Evolutionary conservation across 2,113 vertebrate species (phyloP).

Genomic region (Marmota monax): DNA sequence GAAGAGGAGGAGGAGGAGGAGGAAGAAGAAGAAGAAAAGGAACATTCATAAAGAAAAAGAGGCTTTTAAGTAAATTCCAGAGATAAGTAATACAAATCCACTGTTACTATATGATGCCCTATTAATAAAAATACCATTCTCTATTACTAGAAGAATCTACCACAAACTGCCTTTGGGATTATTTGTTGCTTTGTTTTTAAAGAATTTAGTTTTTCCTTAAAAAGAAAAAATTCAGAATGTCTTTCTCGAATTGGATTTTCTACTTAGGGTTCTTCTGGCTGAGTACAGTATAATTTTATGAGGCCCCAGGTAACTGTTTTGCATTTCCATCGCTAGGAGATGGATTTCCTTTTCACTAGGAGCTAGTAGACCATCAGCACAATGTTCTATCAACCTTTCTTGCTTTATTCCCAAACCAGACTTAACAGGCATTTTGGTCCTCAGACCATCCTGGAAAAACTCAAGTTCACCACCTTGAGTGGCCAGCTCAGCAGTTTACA

Average conservation of each 20-base stretch:
- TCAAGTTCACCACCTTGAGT: neutral
- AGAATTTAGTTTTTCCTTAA: neutral
- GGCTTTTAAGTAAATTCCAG: neutral
- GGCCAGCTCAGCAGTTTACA: neutral
- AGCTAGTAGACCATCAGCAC: neutral
- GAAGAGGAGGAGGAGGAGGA: neutral
- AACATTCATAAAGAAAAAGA: neutral
- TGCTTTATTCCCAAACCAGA: neutral
- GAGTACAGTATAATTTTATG: neutral
- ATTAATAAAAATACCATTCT: neutral
- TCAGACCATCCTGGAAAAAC: neutral
- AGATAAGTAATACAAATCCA: neutral
- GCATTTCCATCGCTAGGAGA: slow-evolving; percentile 21
- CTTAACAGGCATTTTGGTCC: neutral
- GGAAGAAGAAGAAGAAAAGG: neutral
- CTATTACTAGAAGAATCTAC: neutral
- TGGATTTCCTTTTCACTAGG: neutral
- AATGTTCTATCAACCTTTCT: neutral
- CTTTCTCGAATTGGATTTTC: neutral
- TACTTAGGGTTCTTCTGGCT: neutral
- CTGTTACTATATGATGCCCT: neutral
- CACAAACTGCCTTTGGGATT: neutral
- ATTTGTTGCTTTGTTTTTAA: neutral
- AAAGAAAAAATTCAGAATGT: neutral
- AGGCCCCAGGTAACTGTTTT: neutral